Conservation (phyloP, 2,888 invertebrate genomes). For the Ophion costatus region DNA sequence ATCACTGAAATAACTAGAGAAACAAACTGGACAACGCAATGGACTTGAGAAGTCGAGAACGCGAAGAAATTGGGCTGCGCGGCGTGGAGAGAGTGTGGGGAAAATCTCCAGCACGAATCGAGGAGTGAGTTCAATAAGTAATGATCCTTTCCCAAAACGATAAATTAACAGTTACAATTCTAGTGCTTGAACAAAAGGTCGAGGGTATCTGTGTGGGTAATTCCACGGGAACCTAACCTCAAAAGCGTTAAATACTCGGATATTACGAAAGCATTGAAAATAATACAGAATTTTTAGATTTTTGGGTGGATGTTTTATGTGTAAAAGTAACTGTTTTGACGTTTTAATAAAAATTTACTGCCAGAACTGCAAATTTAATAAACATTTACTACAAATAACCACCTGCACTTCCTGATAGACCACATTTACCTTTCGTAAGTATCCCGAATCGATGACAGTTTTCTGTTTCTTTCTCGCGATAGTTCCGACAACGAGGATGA, state of each 20-base stretch:
- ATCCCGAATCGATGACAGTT: slow-evolving; percentile 5
- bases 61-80: slow-evolving; percentile 90
- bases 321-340: neutral
- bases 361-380: neutral
- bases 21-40: slow-evolving; percentile 76
- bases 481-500: slow-evolving; percentile 82
- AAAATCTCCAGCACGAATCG: slow-evolving; percentile 88
- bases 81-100: slow-evolving; percentile 90
- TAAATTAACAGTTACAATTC: slow-evolving; percentile 15
- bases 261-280: neutral
- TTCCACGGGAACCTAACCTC: slow-evolving; percentile 53
- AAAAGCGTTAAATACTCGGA: neutral
- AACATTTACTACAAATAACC: neutral
- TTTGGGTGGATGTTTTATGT: neutral
- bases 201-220: neutral
- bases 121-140: slow-evolving; percentile 85
- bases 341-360: neutral
- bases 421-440: neutral
- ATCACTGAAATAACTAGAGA: neutral
- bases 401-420: neutral
- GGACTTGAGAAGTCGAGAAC: slow-evolving; percentile 89
- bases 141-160: slow-evolving; percentile 9
- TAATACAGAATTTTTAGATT: neutral
- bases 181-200: neutral
- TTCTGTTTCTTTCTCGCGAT: slow-evolving; percentile 46